Percentiles rank a stretch among this genome's conserved stretches.
phyloP scores from a whole-genome alignment of 2,888 invertebrate species.

The Eristalis intricaria region DNA sequence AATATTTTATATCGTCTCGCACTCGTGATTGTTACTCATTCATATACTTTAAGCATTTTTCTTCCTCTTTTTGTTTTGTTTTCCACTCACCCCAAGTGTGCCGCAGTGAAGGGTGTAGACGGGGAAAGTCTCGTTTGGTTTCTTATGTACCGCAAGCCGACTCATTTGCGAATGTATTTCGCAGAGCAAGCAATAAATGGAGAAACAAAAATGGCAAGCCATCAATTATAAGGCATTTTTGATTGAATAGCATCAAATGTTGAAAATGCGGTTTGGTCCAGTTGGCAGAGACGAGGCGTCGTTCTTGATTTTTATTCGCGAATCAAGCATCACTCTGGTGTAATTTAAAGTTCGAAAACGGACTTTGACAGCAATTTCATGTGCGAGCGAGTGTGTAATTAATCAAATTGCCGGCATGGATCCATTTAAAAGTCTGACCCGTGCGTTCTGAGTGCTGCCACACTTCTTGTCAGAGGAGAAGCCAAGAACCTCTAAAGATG shows the following conservation, averaged over 20 bases:
- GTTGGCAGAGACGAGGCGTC: neutral
- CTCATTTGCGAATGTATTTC: slow-evolving; percentile 2
- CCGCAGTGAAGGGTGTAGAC: neutral
- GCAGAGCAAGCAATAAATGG: neutral
- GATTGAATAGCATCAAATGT: slow-evolving; percentile 28
- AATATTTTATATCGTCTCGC: slow-evolving; percentile 20
- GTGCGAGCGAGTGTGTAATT: neutral
- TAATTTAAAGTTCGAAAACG: neutral
- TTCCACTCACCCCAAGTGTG: neutral
- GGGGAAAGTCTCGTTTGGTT: neutral
- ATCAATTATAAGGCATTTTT: slow-evolving; percentile 25
- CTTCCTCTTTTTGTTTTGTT: neutral
- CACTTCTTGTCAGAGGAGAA: neutral
- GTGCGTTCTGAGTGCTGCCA: neutral
- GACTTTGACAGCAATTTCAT: slow-evolving; percentile 6
- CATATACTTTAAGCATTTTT: neutral
- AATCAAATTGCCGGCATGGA: slow-evolving; percentile 5
- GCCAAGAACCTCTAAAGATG: neutral
- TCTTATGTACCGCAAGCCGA: neutral
- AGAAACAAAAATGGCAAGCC: slow-evolving; percentile 12
- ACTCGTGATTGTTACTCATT: slow-evolving; percentile 26
- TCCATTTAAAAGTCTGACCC: neutral
- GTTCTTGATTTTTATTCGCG: too few species aligned
- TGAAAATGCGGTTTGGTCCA: slow-evolving; percentile 10
- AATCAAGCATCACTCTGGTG: neutral